These are phyloP conservation scores for Lepidotrigona ventralis DNA, from an alignment of 1,140 invertebrate genomes.

Conservation along the genomic window DNA sequence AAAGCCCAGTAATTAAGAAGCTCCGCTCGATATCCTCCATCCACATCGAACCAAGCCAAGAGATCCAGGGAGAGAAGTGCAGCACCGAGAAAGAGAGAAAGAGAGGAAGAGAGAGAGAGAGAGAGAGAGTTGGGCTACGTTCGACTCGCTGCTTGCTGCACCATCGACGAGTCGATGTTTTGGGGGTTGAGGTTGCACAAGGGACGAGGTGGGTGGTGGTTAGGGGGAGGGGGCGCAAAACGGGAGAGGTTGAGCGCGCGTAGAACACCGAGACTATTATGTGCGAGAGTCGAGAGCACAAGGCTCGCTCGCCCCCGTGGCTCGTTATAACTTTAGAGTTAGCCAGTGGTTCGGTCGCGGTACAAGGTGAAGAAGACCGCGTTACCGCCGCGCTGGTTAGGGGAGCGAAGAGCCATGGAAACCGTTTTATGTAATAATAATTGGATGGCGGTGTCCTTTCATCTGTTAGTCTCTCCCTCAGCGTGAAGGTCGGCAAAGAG, in stretches of 20 bases:
- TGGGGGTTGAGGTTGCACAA: background rate
- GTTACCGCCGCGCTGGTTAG: constrained; percentile 46
- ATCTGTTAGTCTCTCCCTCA: constrained; percentile 59
- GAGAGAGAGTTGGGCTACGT: constrained; percentile 25
- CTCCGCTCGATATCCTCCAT: constrained; percentile 60
- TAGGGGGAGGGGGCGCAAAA: background rate
- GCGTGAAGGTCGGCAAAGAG: constrained; percentile 49
- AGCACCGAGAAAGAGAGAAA: background rate
- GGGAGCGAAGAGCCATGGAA: constrained; percentile 64
- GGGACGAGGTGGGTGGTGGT: background rate
- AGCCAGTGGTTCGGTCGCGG: constrained; percentile 71
- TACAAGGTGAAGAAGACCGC: constrained; percentile 70
- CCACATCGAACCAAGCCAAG: background rate
- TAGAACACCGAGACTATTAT: constrained; percentile 68
- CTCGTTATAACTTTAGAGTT: constrained; percentile 77
- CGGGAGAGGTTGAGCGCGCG: constrained; percentile 37
- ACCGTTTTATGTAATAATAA: constrained; percentile 78
- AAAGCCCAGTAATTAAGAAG: constrained; percentile 70
- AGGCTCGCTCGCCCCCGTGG: constrained; percentile 64
- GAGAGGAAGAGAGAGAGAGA: too few relatives aligned
- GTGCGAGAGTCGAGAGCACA: constrained; percentile 64
- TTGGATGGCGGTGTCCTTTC: constrained; percentile 78
- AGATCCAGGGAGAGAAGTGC: constrained; percentile 34
- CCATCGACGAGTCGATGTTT: constrained; percentile 38
- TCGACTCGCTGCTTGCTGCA: constrained; percentile 37